Conservation (phyloP, 2,797 vertebrate genomes). For the Acanthiza pusilla region DNA sequence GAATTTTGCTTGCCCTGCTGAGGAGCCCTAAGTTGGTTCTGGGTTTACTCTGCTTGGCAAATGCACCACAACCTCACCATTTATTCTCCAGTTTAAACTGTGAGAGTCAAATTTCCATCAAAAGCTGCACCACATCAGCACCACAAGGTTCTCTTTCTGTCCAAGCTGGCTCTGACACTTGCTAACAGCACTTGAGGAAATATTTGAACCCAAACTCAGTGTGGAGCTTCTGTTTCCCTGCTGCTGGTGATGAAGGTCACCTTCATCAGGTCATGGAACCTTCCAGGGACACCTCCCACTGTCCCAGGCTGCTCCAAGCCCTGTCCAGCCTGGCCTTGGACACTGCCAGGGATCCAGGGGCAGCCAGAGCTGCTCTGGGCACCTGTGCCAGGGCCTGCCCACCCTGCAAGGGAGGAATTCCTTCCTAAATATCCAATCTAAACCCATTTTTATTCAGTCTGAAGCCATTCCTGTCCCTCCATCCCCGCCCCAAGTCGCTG, state of each 20-base stretch:
- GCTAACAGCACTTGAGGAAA: background rate
- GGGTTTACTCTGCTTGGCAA: background rate
- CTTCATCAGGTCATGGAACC: background rate
- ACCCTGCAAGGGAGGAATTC: background rate
- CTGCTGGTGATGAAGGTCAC: background rate
- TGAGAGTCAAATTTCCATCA: background rate
- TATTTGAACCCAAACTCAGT: background rate
- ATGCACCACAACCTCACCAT: background rate
- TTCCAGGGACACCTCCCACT: background rate
- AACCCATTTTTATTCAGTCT: too few relatives aligned
- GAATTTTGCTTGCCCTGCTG: background rate
- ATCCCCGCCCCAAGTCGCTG: background rate
- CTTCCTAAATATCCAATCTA: background rate
- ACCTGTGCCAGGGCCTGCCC: rapidly evolving
- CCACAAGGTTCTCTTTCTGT: background rate
- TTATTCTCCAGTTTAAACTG: background rate
- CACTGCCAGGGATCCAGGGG: background rate
- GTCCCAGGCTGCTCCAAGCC: rapidly evolving
- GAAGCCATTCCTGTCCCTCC: background rate
- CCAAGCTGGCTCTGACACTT: background rate
- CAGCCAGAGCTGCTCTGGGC: background rate
- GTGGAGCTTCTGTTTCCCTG: background rate
- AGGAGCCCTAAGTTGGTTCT: background rate
- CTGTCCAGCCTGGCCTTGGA: rapidly evolving
- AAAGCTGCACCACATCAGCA: background rate